Evolutionary conservation across 2,113 vertebrate genomes (phyloP).

Genomic region (Orycteropus afer): DNA sequence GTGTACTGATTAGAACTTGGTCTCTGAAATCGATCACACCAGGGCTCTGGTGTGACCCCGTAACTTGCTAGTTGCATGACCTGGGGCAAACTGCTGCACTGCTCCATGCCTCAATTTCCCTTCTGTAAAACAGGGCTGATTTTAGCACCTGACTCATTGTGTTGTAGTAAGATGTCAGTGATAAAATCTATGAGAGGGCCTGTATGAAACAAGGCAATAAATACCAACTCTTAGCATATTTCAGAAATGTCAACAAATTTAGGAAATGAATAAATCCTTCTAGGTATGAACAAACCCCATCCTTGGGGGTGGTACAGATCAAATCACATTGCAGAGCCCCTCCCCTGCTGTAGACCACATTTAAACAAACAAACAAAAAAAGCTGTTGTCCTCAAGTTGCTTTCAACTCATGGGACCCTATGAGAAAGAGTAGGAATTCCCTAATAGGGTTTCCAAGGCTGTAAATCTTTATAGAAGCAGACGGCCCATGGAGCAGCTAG

Average conservation of each 20-base stretch:
- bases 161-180: neutral
- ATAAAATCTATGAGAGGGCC: neutral
- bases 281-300: neutral
- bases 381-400: too few relatives aligned
- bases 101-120: neutral
- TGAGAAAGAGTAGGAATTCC: too few relatives aligned
- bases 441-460: too few relatives aligned
- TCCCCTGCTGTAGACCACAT: neutral
- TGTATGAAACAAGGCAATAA: neutral
- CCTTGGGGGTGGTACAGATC: neutral
- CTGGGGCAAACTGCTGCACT: neutral
- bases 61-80: neutral
- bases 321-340: neutral
- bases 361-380: too few relatives aligned
- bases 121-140: slow-evolving; percentile 15
- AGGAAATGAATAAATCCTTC: neutral
- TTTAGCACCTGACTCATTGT: neutral
- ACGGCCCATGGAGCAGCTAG: too few relatives aligned
- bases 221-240: neutral
- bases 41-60: neutral
- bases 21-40: neutral
- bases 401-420: too few relatives aligned
- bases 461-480: neutral
- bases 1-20: neutral
- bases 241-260: neutral